Percentiles rank a stretch among this genome's conserved stretches.
Evolutionary conservation across 2,888 invertebrate genomes (phyloP).

Genomic region (Pseudococcus longispinus): DNA sequence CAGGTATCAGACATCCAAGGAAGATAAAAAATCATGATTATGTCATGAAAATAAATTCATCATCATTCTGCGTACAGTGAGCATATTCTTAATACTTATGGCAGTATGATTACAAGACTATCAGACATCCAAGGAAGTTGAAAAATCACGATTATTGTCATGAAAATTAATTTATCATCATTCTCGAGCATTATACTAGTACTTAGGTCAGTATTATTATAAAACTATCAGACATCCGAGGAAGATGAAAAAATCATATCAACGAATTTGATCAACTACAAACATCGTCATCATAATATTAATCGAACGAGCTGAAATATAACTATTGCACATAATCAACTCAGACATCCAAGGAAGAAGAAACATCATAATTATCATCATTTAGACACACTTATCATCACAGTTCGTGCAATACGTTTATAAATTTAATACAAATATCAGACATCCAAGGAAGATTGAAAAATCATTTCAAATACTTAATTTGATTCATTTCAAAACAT

Average conservation of each 20-base stretch:
- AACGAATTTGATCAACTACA: neutral
- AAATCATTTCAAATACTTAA: neutral
- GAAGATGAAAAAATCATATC: neutral
- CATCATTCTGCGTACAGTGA: neutral
- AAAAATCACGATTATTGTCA: neutral
- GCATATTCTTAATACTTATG: neutral
- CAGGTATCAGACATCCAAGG: neutral
- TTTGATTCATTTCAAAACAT: neutral
- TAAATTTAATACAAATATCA: neutral
- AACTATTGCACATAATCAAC: neutral
- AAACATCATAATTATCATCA: neutral
- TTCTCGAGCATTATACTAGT: neutral
- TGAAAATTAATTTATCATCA: neutral
- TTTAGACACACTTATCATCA: neutral
- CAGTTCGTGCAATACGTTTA: neutral
- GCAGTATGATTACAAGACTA: neutral
- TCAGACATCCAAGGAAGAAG: slow-evolving; percentile 37
- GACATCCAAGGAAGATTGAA: neutral
- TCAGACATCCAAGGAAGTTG: slow-evolving; percentile 14
- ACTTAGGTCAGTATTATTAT: no score
- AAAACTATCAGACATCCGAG: neutral
- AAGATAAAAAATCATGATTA: neutral
- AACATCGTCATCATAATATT: neutral
- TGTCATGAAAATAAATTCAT: neutral
- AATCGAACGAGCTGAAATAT: neutral